These are phyloP conservation scores for Ophonus ardosiacus DNA, from an alignment of 2,888 invertebrate genomes.

Conservation along the genomic window DNA sequence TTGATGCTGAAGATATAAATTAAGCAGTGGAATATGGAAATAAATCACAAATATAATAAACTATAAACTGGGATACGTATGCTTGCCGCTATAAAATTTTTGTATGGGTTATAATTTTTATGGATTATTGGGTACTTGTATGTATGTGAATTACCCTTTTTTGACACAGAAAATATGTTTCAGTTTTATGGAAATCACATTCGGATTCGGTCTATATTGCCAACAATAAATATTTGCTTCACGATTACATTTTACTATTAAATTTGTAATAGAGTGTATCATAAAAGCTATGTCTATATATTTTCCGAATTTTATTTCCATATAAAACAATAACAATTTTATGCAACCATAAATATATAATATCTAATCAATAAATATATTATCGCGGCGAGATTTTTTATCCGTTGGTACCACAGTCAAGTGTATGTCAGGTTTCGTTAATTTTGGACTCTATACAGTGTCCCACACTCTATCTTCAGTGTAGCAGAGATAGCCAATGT, in stretches of 20 bases:
- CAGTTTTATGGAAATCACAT: not conserved
- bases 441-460: too few species aligned
- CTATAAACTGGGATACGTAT: conserved; percentile 6
- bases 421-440: too few species aligned
- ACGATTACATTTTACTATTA: not conserved
- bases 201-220: not conserved
- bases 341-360: too few species aligned
- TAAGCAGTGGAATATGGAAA: conserved; percentile 29
- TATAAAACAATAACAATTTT: too few species aligned
- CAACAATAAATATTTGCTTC: not conserved
- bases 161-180: not conserved
- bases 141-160: conserved; percentile 6
- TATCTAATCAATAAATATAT: too few species aligned
- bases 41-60: conserved; percentile 39
- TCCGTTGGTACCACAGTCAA: too few species aligned
- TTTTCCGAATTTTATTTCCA: too few species aligned
- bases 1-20: conserved; percentile 33
- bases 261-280: not conserved
- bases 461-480: too few species aligned
- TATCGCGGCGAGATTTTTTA: too few species aligned
- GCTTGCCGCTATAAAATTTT: not conserved
- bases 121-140: conserved; percentile 1
- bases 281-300: not conserved
- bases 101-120: conserved; percentile 19
- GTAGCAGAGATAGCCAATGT: too few species aligned